A percentile compares a stretch with the other conserved stretches of the same genome.
Conservation (phyloP, 2,888 invertebrate genomes). For the Bombylius major region DNA sequence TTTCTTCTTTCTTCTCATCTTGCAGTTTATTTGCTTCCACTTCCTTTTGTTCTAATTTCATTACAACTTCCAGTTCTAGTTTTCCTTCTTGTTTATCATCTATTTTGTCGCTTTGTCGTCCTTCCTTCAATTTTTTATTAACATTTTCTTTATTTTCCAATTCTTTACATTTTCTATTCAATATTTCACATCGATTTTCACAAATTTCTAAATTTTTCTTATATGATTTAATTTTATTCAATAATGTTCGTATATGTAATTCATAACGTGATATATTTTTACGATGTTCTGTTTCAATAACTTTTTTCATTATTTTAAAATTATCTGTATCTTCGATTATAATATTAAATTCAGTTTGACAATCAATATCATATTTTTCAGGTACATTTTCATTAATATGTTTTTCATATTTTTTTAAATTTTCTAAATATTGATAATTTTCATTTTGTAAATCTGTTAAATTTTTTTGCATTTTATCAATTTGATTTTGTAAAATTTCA, state of each 20-base stretch:
- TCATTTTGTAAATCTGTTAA: neutral
- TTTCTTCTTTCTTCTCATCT: no score
- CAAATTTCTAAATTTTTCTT: slow-evolving; percentile 18
- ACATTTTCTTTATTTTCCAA: slow-evolving; percentile 18
- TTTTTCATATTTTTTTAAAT: neutral
- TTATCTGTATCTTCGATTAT: slow-evolving; percentile 1
- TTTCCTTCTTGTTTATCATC: no score
- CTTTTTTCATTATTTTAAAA: slow-evolving; percentile 19
- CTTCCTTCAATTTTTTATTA: slow-evolving; percentile 11
- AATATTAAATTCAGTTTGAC: neutral
- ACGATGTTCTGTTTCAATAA: slow-evolving; percentile 21
- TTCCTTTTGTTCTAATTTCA: slow-evolving; percentile 8
- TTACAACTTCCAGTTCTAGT: no score
- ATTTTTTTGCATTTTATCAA: neutral
- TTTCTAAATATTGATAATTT: neutral
- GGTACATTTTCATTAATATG: neutral
- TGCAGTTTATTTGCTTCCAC: neutral
- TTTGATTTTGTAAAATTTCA: neutral
- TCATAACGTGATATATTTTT: slow-evolving; percentile 23
- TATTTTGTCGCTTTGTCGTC: no score
- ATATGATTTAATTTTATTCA: slow-evolving; percentile 19
- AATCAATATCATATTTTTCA: slow-evolving; percentile 7
- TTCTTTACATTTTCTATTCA: slow-evolving; percentile 15
- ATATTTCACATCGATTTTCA: slow-evolving; percentile 15
- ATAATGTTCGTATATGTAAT: slow-evolving; percentile 20